Conservation (phyloP, 2,797 vertebrate genomes). For the Hippocampus kuda region DNA sequence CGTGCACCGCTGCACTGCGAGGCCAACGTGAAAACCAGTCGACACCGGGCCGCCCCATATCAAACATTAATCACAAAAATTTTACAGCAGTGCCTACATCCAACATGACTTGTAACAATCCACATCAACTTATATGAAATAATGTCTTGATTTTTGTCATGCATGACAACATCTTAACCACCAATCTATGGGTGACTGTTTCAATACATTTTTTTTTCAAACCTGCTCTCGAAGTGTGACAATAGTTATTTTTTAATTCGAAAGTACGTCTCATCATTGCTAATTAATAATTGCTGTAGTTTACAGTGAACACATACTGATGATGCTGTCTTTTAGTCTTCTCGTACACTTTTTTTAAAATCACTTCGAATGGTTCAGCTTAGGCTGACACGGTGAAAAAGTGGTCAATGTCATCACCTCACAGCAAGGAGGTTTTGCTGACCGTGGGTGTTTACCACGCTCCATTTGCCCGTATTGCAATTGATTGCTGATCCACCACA, state of each 20-base stretch:
- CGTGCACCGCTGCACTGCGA: too few species aligned
- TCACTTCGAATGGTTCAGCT: neutral
- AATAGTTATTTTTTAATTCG: neutral
- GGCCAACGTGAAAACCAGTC: too few species aligned
- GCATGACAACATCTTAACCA: too few species aligned
- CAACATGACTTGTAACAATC: too few species aligned
- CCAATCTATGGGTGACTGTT: neutral
- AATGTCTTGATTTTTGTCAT: too few species aligned
- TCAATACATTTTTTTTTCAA: too few species aligned
- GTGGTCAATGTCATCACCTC: neutral
- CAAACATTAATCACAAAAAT: too few species aligned
- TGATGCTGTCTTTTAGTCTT: neutral
- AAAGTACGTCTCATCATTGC: too few species aligned
- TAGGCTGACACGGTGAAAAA: neutral
- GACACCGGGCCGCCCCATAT: too few species aligned
- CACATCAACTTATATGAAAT: too few species aligned
- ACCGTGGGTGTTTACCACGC: neutral
- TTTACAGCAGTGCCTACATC: too few species aligned
- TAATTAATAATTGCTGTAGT: neutral
- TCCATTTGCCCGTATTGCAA: neutral
- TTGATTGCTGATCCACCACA: neutral
- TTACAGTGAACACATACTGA: neutral
- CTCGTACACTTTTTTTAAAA: neutral
- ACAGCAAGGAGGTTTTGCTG: conserved; percentile 1
- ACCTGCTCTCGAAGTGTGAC: neutral